Evolutionary conservation across 2,113 vertebrate species (phyloP).

Genomic region (Dendrocopos noguchii): DNA sequence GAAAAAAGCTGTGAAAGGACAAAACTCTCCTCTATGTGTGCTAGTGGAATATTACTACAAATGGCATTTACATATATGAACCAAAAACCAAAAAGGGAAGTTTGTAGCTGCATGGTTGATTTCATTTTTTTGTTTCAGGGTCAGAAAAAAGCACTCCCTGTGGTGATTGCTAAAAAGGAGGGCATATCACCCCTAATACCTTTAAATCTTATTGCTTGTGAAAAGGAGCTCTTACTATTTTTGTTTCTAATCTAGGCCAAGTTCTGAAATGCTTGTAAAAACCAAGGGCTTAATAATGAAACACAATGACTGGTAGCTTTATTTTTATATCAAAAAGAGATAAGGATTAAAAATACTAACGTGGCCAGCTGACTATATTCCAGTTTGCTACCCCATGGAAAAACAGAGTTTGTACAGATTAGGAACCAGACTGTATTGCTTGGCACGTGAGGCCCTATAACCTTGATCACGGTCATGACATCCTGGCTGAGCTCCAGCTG

Average conservation of each 20-base stretch:
- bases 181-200: conserved; percentile 47
- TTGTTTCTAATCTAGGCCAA: conserved; percentile 61
- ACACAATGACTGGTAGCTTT: conserved; percentile 50
- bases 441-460: neutral
- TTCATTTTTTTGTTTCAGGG: neutral
- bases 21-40: neutral
- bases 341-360: conserved; percentile 50
- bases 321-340: conserved; percentile 62
- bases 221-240: conserved; percentile 59
- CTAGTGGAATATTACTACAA: conserved; percentile 38
- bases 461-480: conserved; percentile 32
- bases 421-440: neutral
- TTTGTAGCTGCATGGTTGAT: neutral
- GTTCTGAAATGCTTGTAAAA: conserved; percentile 68
- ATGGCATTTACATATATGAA: neutral
- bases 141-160: neutral
- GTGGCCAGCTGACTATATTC: neutral
- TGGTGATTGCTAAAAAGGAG: conserved; percentile 32
- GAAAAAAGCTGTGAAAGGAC: neutral
- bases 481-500: conserved; percentile 44
- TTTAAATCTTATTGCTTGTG: conserved; percentile 49
- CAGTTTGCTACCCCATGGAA: conserved; percentile 6
- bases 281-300: conserved; percentile 55
- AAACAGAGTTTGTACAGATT: conserved; percentile 1
- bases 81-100: neutral